Percentiles rank a stretch among this genome's conserved stretches.
phyloP scores from a whole-genome alignment of 2,113 vertebrate species.

The Rhinolophus ferrumequinum region DNA sequence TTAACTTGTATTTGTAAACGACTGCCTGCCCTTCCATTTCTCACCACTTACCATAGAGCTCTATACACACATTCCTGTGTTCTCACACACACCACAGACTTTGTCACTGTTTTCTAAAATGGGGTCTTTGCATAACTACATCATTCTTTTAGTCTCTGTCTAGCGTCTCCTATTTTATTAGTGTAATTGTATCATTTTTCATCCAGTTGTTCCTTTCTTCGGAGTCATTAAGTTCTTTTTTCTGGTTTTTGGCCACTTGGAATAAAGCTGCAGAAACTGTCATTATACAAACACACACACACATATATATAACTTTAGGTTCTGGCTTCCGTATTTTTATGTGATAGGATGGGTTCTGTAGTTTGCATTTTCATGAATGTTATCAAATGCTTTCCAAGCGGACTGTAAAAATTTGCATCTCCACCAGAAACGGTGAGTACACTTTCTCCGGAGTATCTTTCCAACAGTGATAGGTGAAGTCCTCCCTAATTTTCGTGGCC shows the following conservation, averaged over 20 bases:
- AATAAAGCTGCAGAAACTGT: neutral
- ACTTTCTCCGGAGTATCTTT: neutral
- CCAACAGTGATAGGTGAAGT: neutral
- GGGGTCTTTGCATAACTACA: too few species aligned
- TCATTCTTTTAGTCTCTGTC: neutral
- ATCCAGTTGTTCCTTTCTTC: neutral
- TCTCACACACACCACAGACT: too few species aligned
- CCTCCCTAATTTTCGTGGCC: neutral
- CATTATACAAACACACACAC: neutral
- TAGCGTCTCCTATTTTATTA: fast-evolving
- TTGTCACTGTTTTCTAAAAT: neutral
- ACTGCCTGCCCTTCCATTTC: fast-evolving
- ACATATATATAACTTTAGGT: neutral
- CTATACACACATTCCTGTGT: fast-evolving
- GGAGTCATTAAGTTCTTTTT: neutral
- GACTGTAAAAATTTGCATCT: neutral
- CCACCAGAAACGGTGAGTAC: neutral
- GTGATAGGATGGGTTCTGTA: neutral
- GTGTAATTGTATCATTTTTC: neutral
- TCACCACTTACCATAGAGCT: neutral
- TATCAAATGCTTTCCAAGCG: conserved; percentile 23
- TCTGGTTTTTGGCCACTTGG: neutral
- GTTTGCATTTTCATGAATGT: conserved; percentile 18
- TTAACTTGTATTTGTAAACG: neutral
- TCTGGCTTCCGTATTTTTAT: neutral